Conservation (phyloP, 2,888 invertebrate species). For the Metacarcinus magister region DNA sequence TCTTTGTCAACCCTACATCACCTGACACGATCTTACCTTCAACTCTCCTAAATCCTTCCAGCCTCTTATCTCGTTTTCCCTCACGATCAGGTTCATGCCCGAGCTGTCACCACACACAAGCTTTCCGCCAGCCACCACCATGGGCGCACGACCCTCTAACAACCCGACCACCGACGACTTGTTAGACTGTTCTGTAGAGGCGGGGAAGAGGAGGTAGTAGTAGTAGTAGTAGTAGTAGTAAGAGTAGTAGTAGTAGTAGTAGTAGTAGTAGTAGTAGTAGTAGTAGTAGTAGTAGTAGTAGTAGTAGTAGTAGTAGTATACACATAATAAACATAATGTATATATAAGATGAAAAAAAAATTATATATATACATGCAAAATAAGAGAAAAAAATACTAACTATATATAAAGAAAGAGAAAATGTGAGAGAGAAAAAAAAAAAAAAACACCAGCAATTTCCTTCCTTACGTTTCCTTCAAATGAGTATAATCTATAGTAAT, state of each 20-base stretch:
- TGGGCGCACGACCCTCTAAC: slow-evolving; percentile 76
- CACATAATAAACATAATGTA: no score
- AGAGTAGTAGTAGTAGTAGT: background rate
- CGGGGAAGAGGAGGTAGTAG: background rate
- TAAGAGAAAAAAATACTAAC: no score
- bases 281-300: background rate
- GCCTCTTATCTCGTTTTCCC: slow-evolving; percentile 50
- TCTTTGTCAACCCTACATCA: background rate
- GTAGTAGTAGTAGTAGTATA: slow-evolving; percentile 27
- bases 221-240: no score
- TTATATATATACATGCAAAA: no score
- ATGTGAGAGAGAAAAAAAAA: no score
- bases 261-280: background rate
- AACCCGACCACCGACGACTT: slow-evolving; percentile 67
- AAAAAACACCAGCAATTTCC: no score
- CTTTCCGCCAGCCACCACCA: slow-evolving; percentile 61
- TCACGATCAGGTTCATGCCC: slow-evolving; percentile 49
- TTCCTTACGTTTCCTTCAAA: no score
- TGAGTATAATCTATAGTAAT: no score
- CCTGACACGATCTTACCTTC: slow-evolving; percentile 32
- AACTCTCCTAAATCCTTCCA: slow-evolving; percentile 51
- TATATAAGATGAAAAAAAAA: no score
- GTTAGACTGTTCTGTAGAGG: slow-evolving; percentile 83
- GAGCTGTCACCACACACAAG: slow-evolving; percentile 55
- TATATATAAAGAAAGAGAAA: no score